Conservation (phyloP, 2,888 invertebrate genomes). For the Cotesia congregata region DNA sequence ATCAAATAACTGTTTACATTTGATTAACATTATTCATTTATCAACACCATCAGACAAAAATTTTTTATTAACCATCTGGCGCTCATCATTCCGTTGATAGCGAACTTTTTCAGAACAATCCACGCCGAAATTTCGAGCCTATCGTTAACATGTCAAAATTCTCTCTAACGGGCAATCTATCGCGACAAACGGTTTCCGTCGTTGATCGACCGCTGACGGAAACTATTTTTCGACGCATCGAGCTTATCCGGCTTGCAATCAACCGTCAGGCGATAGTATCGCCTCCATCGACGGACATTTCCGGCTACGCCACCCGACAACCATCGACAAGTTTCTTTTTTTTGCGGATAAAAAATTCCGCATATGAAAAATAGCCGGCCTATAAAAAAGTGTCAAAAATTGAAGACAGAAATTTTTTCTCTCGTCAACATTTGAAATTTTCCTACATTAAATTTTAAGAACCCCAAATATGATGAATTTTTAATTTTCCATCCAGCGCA, state of each 20-base stretch:
- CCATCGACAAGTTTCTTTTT: constrained; percentile 5
- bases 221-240: constrained; percentile 38
- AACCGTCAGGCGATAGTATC: constrained; percentile 8
- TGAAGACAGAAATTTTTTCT: too few species aligned
- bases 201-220: constrained; percentile 18
- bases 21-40: not conserved
- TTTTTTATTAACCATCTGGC: not conserved
- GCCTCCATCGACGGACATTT: constrained; percentile 32
- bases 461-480: constrained; percentile 50
- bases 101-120: not conserved
- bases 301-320: not conserved
- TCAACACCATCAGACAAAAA: not conserved
- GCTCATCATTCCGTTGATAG: not conserved
- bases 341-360: not conserved
- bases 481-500: constrained; percentile 49
- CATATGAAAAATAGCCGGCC: constrained; percentile 28
- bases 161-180: constrained; percentile 2
- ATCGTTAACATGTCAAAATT: constrained; percentile 39
- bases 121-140: constrained; percentile 28
- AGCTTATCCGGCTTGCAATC: constrained; percentile 32
- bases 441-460: too few species aligned
- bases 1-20: too few species aligned
- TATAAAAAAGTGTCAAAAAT: too few species aligned
- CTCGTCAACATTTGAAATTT: too few species aligned
- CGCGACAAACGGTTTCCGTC: constrained; percentile 26